Evolutionary conservation across 2,797 vertebrate genomes (phyloP).

Genomic region (Aldrovandia affinis): DNA sequence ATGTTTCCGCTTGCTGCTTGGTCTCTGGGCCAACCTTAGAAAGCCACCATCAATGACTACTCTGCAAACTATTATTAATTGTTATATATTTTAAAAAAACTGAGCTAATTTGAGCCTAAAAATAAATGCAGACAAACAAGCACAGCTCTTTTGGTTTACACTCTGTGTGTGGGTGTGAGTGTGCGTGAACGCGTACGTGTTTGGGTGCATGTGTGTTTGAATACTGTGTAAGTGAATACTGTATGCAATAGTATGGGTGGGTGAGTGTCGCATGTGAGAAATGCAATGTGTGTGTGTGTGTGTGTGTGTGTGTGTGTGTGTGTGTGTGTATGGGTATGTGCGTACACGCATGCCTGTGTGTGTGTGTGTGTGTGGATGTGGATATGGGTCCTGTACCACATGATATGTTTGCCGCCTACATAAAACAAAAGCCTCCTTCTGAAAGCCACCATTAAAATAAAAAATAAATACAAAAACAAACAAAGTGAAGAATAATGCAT

Average conservation of each 20-base stretch:
- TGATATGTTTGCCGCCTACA: not conserved
- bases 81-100: not conserved
- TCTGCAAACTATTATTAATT: not conserved
- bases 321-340: not conserved
- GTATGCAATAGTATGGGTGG: not conserved
- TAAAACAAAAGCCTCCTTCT: conserved; percentile 14
- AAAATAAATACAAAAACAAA: conserved; percentile 32
- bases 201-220: not conserved
- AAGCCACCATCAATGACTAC: not conserved
- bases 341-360: not conserved
- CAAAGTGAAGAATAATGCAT: conserved; percentile 27
- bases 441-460: conserved; percentile 32
- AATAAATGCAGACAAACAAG: conserved; percentile 8
- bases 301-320: not conserved
- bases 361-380: not conserved
- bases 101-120: not conserved
- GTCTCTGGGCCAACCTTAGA: not conserved
- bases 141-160: not conserved
- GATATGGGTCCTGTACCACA: not conserved
- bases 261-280: not conserved
- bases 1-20: conserved; percentile 35
- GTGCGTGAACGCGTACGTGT: conserved; percentile 37
- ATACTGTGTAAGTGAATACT: not conserved
- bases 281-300: not conserved
- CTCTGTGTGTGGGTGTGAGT: not conserved